A percentile compares a stretch with the other conserved stretches of the same genome.
These are phyloP conservation scores for Electrona antarctica DNA, from an alignment of 2,113 vertebrate species.

Conservation along the genomic window DNA sequence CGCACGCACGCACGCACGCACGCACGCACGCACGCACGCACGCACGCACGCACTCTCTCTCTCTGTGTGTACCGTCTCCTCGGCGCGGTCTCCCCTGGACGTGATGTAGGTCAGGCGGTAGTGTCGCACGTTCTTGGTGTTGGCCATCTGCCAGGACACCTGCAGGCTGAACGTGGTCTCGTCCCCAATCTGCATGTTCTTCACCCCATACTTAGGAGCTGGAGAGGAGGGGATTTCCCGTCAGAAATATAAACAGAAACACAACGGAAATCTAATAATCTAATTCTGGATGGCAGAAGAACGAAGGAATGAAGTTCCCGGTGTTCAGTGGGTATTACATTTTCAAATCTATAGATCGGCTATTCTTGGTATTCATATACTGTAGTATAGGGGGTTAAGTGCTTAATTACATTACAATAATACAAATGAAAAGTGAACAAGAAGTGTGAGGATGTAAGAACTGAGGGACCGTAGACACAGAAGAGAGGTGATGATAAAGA, in stretches of 20 bases:
- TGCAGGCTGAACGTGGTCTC: slow-evolving; percentile 90
- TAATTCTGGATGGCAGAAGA: no score
- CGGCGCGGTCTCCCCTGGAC: slow-evolving; percentile 81
- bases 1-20: no score
- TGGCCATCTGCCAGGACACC: slow-evolving; percentile 85
- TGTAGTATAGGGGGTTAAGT: no score
- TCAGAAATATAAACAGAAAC: neutral
- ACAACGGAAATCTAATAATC: neutral
- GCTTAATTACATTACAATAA: no score
- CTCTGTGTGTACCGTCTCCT: slow-evolving; percentile 81
- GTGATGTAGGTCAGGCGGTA: slow-evolving; percentile 88
- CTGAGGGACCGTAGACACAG: slow-evolving; percentile 7
- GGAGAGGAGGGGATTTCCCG: slow-evolving; percentile 14
- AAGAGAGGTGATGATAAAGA: neutral
- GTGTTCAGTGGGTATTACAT: no score
- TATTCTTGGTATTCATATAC: no score
- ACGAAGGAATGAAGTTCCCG: no score
- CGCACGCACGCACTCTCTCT: neutral
- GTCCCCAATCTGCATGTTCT: slow-evolving; percentile 85
- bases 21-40: no score
- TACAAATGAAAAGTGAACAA: neutral
- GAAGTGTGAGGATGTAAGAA: neutral
- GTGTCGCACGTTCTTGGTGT: slow-evolving; percentile 77
- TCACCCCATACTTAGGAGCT: slow-evolving; percentile 86
- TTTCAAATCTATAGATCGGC: no score